These are phyloP conservation scores for Eurosta solidaginis DNA, from an alignment of 1,140 invertebrate genomes.

Conservation along the genomic window DNA sequence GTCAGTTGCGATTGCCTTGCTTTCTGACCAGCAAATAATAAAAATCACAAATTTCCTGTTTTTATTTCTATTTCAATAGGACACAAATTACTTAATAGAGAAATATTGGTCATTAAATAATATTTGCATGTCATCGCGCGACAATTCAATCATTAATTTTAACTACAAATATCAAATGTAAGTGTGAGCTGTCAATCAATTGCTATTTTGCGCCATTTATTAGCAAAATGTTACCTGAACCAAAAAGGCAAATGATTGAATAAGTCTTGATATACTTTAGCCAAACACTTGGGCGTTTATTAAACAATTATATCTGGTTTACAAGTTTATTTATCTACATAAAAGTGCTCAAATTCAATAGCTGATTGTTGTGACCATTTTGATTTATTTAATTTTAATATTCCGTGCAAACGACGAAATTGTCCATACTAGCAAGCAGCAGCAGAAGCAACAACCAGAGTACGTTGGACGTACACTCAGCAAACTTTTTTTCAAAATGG, in stretches of 20 bases:
- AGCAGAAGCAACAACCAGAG: no score
- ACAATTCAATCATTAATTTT: slow-evolving; percentile 2
- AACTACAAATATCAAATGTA: background rate
- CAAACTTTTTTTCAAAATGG: no score
- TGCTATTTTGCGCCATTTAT: background rate
- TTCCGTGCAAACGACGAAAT: background rate
- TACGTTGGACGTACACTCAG: no score
- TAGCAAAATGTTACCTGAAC: background rate
- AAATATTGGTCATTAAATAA: background rate
- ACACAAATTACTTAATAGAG: no score
- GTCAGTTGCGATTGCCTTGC: no score
- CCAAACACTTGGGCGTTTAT: background rate
- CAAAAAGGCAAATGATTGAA: background rate
- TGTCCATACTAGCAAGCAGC: background rate
- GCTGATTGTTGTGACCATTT: background rate
- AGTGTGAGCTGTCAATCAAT: background rate
- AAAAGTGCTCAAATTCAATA: background rate
- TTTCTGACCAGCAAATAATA: background rate
- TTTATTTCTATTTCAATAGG: no score
- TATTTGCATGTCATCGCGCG: background rate
- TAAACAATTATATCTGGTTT: background rate
- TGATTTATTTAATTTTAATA: slow-evolving; percentile 12
- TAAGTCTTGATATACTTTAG: background rate
- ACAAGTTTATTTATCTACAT: background rate
- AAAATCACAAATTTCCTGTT: background rate